Conservation (phyloP, 30 jellyfish, hydroid and myxozoan species). For the Rhopilema esculentum region DNA sequence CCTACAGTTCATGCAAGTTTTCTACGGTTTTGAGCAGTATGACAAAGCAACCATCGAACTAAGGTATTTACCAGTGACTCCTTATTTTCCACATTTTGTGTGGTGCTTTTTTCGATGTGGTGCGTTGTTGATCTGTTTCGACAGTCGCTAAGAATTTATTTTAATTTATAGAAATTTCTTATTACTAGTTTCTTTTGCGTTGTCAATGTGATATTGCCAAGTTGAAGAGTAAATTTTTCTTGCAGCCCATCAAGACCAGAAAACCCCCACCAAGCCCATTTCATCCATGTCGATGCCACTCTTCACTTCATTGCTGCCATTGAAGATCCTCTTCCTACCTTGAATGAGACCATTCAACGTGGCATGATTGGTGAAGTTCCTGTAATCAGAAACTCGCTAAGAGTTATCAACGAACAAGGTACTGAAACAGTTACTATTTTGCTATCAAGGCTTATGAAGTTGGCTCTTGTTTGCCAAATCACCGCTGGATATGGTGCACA, state of each 20-base stretch:
- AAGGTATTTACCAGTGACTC: conserved; percentile 8
- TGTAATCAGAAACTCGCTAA: conserved; percentile 58
- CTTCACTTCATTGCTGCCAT: conserved; percentile 67
- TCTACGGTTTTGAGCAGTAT: conserved; percentile 58
- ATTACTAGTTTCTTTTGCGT: too few relatives aligned
- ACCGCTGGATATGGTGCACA: too few relatives aligned
- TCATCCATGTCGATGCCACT: conserved; percentile 42
- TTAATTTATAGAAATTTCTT: too few relatives aligned
- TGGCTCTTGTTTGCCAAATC: background rate
- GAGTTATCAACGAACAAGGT: conserved; percentile 54
- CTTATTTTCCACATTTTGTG: background rate
- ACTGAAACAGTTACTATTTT: background rate
- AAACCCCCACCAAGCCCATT: conserved; percentile 61
- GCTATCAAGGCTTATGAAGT: background rate
- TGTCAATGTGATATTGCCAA: too few relatives aligned
- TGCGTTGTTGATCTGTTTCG: too few relatives aligned
- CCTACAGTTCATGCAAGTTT: conserved; percentile 55
- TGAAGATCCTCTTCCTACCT: conserved; percentile 61
- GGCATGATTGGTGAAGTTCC: conserved; percentile 86
- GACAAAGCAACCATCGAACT: conserved; percentile 44
- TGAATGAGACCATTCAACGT: conserved; percentile 66
- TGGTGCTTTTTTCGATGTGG: too few relatives aligned
- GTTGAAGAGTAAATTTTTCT: too few relatives aligned
- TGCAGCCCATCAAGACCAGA: conserved; percentile 25
- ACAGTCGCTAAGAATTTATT: too few relatives aligned